Percentiles rank a stretch among this genome's conserved stretches.
Evolutionary conservation across 2,113 vertebrate genomes (phyloP).

Genomic region (Aptenodytes forsteri): DNA sequence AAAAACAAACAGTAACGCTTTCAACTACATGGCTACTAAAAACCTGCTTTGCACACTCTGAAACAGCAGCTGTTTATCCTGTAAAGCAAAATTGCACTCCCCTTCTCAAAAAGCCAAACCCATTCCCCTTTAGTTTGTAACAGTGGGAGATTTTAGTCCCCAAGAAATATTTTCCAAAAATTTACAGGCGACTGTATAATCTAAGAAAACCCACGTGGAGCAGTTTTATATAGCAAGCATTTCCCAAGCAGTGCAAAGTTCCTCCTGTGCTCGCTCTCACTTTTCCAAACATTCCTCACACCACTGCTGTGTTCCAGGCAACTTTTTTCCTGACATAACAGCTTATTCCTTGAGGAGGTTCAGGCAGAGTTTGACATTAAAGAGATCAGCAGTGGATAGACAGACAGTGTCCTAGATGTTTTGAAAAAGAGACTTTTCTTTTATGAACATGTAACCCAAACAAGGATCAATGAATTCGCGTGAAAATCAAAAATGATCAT

Average conservation of each 20-base stretch:
- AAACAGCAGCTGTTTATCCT: neutral
- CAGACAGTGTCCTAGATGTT: neutral
- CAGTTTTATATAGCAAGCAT: neutral
- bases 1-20: neutral
- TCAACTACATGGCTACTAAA: neutral
- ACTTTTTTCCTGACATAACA: neutral
- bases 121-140: neutral
- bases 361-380: neutral
- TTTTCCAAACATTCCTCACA: neutral
- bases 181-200: neutral
- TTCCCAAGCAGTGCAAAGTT: neutral
- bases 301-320: neutral
- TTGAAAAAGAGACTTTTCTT: neutral
- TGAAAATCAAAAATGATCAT: neutral
- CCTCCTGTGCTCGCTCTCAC: neutral
- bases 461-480: neutral
- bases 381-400: neutral
- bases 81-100: neutral
- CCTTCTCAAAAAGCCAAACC: neutral
- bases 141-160: neutral
- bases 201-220: neutral
- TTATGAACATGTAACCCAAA: neutral
- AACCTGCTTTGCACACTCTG: neutral
- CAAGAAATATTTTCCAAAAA: neutral
- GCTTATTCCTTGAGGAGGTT: neutral